Base-by-base conservation (phyloP, 2,888 invertebrate genomes). In the Ditylenchus weischeri region DNA sequence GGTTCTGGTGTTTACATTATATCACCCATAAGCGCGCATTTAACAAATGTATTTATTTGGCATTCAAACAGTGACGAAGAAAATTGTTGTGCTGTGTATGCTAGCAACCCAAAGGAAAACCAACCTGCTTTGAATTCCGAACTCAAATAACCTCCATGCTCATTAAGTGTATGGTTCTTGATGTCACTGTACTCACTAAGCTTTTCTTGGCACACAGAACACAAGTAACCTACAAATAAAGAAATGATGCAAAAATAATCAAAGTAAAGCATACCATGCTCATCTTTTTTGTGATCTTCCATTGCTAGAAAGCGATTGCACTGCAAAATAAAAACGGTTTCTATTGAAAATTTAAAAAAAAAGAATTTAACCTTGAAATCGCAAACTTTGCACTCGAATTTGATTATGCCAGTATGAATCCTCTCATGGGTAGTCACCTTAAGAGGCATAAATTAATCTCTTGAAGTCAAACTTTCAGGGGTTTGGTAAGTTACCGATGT, bases 371-470 rank as follows among this genome's bases (percentile, higher is more conserved):
- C 54, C 43, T 72, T 72, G 67, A 70, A 78, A 64, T 78, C 79
- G 65, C 79, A 79, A 57, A 79, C 72, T 57, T 73, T 76, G 69
- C 83, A 83, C 68, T 83, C 83, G 63, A 80, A 83, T 62, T 78
- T 78, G 48, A 83, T 77, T 66, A 83, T 83, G 64, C 83, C 83
- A n/a, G 83, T 83, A 68, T 83, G 83, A 54, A 83, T 74, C 21
- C 83, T 73, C 64, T 83, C 83, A 64, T 83, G 83, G n/a, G 81
- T 78, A 10, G 79, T 76, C 15, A 79, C 76, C 76, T 79, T 50
- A 19, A 65, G 64, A 19, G 4, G 35, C 1, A 59, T 11, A 35
- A 59, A 10, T 38, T 29, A 51, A 66, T 19, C 4, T 57, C 15
- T 66, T 66, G n/a, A 3, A 48, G n/a, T 10, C 15, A 43, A 43